Evolutionary conservation across 2,888 invertebrate genomes (phyloP), one percentile per base, ranked within the genome.

Genomic region (Amblyjoppa fuscipennis): DNA sequence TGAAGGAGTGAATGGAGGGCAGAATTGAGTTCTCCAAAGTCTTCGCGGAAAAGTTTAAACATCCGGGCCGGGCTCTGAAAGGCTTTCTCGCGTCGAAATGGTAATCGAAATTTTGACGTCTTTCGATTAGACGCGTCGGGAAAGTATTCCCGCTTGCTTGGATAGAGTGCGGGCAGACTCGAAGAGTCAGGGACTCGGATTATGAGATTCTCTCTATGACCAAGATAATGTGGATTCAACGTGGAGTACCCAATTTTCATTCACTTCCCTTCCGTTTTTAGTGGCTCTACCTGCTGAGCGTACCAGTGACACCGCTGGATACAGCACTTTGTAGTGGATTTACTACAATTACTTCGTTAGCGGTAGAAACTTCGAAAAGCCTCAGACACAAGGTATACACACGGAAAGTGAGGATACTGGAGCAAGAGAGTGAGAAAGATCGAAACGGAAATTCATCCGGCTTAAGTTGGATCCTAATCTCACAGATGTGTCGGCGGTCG

Each of bases 371-470:
- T 76, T 64, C 64, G 56, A 45, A 75, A 82, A 59, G 68, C 59
- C 73, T 78, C 28, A 56, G 59, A 76, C 66, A 69, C 66, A 59
- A 31, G 13, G 9, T 41, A 41, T 25, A 25, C 56, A 56, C 25
- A 25, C 56, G 9, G 11, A 59, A 28, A 25, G 64, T n/a, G 64
- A 64, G 66, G 53, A 73, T 61, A 61, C 49, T 34, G 76, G 70
- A 64, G 41, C 20, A 28, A 69, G 79, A 73, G 71, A 69, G 68
- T 66, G 69, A 82, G 74, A 83, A 34, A 74, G 79, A 83, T 84
- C 75, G 82, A 80, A 83, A 80, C 70, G 56, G 59, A 75, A 83
- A 85, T 85, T 82, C 70, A 85, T 82, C 74, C 75, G 66, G 71
- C 76, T 81, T 80, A 79, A 66, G 71, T 70, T 56, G 70, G 82